Percentiles rank a stretch among this genome's conserved stretches.
Conservation (phyloP, 2,797 vertebrate species). For the Acanthurus lineatus region DNA sequence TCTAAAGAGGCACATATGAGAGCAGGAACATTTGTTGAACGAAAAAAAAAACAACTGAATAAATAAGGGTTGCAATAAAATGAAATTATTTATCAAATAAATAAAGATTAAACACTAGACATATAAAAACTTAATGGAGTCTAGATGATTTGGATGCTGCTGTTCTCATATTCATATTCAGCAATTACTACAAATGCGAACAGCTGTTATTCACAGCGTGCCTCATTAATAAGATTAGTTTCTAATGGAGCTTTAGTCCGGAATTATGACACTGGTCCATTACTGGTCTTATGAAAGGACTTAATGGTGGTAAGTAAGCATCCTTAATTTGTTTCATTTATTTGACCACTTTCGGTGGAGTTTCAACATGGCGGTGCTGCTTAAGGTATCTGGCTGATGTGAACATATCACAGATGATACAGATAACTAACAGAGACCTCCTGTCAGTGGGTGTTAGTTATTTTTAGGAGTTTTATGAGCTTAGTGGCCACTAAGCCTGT, state of each 20-base stretch:
- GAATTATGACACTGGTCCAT: background rate
- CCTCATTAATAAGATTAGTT: background rate
- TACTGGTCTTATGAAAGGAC: background rate
- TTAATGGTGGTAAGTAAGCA: background rate
- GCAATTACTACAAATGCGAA: background rate
- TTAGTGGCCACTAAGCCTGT: constrained; percentile 14
- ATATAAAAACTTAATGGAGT: background rate
- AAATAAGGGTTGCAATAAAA: background rate
- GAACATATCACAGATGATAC: constrained; percentile 17
- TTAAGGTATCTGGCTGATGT: constrained; percentile 9
- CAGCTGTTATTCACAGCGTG: background rate
- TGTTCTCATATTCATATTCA: background rate
- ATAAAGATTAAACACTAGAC: background rate
- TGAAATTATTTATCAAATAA: background rate
- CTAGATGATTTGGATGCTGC: background rate
- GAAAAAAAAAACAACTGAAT: background rate
- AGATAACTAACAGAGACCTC: constrained; percentile 40
- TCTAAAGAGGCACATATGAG: too few relatives aligned
- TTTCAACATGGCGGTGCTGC: background rate
- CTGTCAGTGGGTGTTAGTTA: constrained; percentile 42
- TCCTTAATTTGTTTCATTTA: background rate
- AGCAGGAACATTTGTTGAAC: too few relatives aligned
- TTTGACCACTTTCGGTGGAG: background rate
- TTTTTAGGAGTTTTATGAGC: constrained; percentile 1
- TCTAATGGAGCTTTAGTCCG: background rate